phyloP scores from a whole-genome alignment of 2,888 invertebrate species.

The Orchesellides sinensis region DNA sequence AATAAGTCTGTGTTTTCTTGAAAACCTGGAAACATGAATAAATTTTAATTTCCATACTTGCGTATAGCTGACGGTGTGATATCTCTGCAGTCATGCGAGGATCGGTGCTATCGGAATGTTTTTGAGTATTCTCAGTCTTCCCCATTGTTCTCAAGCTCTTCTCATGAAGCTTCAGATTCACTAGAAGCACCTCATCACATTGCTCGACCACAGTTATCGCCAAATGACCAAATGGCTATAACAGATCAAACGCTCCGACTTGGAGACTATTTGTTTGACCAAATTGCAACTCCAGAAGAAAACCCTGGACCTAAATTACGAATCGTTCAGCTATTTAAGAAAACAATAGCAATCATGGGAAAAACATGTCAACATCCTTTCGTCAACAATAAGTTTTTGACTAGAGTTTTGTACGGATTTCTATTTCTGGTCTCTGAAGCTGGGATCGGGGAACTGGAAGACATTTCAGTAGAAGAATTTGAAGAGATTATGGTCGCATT shows the following conservation, averaged over 20 bases:
- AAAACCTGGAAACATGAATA: no score
- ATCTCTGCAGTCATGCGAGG: slow-evolving; percentile 52
- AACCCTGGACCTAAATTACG: slow-evolving; percentile 53
- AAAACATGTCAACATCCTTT: slow-evolving; percentile 67
- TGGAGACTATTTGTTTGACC: slow-evolving; percentile 64
- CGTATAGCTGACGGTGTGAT: slow-evolving; percentile 31
- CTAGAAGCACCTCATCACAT: slow-evolving; percentile 40
- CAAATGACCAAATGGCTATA: background rate
- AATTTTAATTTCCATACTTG: background rate
- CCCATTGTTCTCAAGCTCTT: slow-evolving; percentile 22
- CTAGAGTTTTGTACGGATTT: slow-evolving; percentile 66
- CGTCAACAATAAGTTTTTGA: slow-evolving; percentile 58
- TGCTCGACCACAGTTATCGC: slow-evolving; percentile 1
- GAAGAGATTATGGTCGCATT: slow-evolving; percentile 69
- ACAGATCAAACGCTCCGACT: slow-evolving; percentile 66
- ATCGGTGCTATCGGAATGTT: slow-evolving; percentile 45
- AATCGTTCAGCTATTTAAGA: slow-evolving; percentile 59
- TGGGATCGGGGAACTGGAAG: slow-evolving; percentile 67
- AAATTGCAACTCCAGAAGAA: slow-evolving; percentile 47
- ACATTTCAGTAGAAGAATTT: slow-evolving; percentile 67
- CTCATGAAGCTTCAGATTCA: slow-evolving; percentile 64
- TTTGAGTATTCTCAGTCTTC: slow-evolving; percentile 26
- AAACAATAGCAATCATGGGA: slow-evolving; percentile 61
- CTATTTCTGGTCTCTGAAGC: slow-evolving; percentile 66
- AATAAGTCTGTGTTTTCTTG: no score